These are phyloP conservation scores for Lethenteron reissneri DNA, from an alignment of 2,113 vertebrate species.

Conservation along the genomic window DNA sequence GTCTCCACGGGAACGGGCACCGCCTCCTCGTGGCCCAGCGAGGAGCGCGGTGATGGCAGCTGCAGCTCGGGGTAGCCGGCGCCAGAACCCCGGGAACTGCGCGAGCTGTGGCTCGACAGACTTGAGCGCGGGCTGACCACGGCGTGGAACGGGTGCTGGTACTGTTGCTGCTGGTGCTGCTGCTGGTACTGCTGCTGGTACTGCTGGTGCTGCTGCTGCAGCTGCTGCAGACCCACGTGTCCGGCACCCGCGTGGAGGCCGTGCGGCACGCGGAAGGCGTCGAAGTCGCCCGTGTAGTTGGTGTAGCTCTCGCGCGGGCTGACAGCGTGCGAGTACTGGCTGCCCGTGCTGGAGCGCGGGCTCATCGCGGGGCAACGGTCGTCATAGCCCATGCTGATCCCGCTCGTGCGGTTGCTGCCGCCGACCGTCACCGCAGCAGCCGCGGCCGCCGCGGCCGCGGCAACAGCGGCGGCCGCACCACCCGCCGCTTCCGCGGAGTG, in stretches of 20 bases:
- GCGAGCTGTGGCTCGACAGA: constrained; percentile 63
- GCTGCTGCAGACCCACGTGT: constrained; percentile 33
- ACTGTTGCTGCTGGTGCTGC: too few species aligned
- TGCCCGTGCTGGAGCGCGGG: constrained; percentile 55
- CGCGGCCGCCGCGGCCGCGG: constrained; percentile 44
- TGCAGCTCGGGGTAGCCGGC: background rate
- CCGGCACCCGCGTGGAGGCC: constrained; percentile 19
- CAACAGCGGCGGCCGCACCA: constrained; percentile 25
- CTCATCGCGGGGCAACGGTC: constrained; percentile 58
- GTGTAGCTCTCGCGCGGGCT: constrained; percentile 48
- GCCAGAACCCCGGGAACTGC: constrained; percentile 32
- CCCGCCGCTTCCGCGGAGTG: constrained; percentile 56
- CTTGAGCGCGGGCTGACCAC: constrained; percentile 18
- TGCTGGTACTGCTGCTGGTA: constrained; percentile 36
- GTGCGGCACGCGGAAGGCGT: constrained; percentile 26
- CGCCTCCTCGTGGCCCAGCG: too few species aligned
- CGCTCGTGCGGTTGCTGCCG: constrained; percentile 79
- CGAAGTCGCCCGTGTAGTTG: constrained; percentile 28
- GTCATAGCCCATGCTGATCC: constrained; percentile 90
- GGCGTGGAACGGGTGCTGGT: background rate
- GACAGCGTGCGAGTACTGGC: constrained; percentile 44
- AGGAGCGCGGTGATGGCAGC: too few species aligned
- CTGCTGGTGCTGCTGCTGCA: constrained; percentile 57
- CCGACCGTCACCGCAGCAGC: constrained; percentile 36
- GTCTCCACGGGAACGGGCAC: too few species aligned